Base-by-base conservation (phyloP, 2,113 vertebrate genomes). In the Eurypyga helias region DNA sequence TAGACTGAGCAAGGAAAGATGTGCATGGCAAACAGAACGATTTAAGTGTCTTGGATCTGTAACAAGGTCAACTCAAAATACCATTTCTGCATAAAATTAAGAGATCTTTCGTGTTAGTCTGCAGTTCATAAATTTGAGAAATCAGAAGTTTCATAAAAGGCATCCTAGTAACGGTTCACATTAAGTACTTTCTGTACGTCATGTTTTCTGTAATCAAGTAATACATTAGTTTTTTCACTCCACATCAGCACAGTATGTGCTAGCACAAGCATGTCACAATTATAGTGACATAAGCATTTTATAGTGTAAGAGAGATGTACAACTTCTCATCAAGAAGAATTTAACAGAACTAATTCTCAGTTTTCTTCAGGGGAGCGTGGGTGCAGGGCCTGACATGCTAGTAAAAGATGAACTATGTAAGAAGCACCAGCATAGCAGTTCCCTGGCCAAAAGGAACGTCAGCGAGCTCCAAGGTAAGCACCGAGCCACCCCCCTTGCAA, bases 11-110 rank as follows among this genome's bases (percentile, higher is more conserved):
- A 66, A 13, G 36, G 15, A 58, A 87, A 84, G 28, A 57, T 2
- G 14, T 29, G 20, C 33, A 76, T 13, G 16, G 62, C 7, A 10
- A 90, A 85, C 9, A 7, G n/a, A 75, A 76, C 2, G 0, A 80
- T 48, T 69, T 38, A 51, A 71, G 21, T 38, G 86, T 86, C 57
- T 64, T 76, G 55, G 31, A 81, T 29, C 7, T 66, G 43, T 20
- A 75, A n/a, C 24, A 81, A 87, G 93, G 55, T 45, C 82, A 81
- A 77, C 38, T 60, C 81, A 79, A 84, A 93, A 94, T 19, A 64
- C 12, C 33, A 77, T 31, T 90, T 75, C 11, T 0, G 0, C 9
- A 29, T 66, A n/a, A 92, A 86, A 86, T 12, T 0, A 79, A 90
- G 34, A 83, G 15, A 52, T 51, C 25, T 43, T 41, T 57, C 5